phyloP scores from a whole-genome alignment of 2,888 invertebrate genomes.

The Cephalotes varians region DNA sequence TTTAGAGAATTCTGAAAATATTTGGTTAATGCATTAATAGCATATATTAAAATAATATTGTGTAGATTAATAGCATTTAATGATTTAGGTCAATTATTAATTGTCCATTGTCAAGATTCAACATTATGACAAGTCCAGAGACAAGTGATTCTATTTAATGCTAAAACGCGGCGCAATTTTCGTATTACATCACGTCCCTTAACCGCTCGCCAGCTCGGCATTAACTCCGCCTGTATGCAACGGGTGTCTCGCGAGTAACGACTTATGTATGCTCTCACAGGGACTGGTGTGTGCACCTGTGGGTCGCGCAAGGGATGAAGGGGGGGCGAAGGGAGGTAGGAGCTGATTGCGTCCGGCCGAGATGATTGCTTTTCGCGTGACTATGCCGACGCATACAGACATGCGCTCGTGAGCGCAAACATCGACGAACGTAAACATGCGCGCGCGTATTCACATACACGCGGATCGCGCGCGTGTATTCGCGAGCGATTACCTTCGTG shows the following conservation, averaged over 20 bases:
- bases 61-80: background rate
- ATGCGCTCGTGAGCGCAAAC: constrained; percentile 38
- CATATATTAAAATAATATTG: background rate
- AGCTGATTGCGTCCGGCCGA: constrained; percentile 85
- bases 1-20: background rate
- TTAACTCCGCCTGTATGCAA: constrained; percentile 52
- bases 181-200: background rate
- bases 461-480: constrained; percentile 66
- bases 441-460: constrained; percentile 25
- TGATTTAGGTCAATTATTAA: background rate
- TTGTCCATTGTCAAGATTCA: background rate
- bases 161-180: constrained; percentile 24
- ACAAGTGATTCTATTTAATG: constrained; percentile 14
- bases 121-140: background rate
- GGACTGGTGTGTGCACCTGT: constrained; percentile 31
- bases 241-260: constrained; percentile 69
- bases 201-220: constrained; percentile 31
- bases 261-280: constrained; percentile 61
- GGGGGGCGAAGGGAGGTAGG: constrained; percentile 62
- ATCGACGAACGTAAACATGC: constrained; percentile 16
- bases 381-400: constrained; percentile 67
- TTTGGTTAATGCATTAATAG: background rate
- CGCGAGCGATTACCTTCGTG: constrained; percentile 70
- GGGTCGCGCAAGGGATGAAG: constrained; percentile 65
- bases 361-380: constrained; percentile 85